Conservation (phyloP, 23 tunicate genomes). For the Ascidia mentula region DNA sequence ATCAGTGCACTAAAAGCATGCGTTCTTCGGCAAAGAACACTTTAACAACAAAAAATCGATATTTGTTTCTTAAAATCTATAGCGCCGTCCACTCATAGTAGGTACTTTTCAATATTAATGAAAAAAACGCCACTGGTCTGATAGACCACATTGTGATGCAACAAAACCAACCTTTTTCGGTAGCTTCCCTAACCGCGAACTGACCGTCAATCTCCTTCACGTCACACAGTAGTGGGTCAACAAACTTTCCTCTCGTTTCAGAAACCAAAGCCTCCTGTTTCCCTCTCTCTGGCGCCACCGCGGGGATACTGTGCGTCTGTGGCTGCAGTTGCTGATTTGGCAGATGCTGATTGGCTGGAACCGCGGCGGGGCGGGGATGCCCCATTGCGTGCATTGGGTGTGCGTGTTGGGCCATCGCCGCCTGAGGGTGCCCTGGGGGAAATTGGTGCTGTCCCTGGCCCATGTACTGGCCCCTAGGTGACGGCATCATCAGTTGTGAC, state of each 20-base stretch:
- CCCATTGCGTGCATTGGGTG: not conserved
- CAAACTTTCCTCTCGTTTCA: slow-evolving; percentile 11
- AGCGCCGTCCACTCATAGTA: no score
- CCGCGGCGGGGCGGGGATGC: not conserved
- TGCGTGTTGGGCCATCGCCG: not conserved
- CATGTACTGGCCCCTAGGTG: not conserved
- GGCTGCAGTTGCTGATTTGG: not conserved
- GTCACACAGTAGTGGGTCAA: slow-evolving; percentile 29
- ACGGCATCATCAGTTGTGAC: not conserved
- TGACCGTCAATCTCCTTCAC: slow-evolving; percentile 27
- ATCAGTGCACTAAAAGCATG: no score
- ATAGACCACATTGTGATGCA: not conserved
- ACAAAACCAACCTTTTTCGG: slow-evolving; percentile 29
- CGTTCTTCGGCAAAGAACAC: no score
- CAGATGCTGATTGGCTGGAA: not conserved
- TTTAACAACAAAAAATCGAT: no score
- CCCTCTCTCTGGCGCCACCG: not conserved
- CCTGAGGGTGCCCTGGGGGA: not conserved
- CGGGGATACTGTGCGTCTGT: not conserved
- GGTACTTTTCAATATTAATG: no score
- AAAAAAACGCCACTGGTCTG: no score
- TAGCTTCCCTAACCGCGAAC: slow-evolving; percentile 18
- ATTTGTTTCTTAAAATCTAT: no score
- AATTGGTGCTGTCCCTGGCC: not conserved
- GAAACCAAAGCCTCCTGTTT: not conserved